A percentile compares a stretch with the other conserved stretches of the same genome.
Conservation (phyloP, 2,888 invertebrate species). For the Phortica okadai region DNA sequence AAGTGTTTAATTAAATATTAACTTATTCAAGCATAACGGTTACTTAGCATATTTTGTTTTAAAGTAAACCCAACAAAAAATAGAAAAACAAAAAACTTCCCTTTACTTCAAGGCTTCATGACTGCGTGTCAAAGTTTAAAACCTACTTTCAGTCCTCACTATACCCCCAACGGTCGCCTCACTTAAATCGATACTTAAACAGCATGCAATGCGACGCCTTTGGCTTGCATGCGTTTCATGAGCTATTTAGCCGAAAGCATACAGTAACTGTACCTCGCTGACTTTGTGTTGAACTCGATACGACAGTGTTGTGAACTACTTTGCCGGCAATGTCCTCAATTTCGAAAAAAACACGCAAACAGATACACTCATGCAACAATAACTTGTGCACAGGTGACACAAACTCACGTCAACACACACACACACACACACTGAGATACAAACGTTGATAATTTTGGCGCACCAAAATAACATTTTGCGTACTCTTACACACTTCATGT, state of each 20-base stretch:
- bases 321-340: slow-evolving; percentile 12
- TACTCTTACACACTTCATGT: neutral
- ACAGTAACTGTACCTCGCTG: slow-evolving; percentile 14
- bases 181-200: neutral
- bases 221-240: neutral
- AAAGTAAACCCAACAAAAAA: too few species aligned
- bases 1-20: too few species aligned
- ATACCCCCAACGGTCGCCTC: neutral
- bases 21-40: too few species aligned
- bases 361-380: slow-evolving; percentile 10
- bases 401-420: neutral
- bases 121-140: neutral
- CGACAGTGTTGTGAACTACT: slow-evolving; percentile 13
- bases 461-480: neutral
- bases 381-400: neutral
- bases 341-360: slow-evolving; percentile 17
- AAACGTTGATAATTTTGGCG: neutral
- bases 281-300: neutral
- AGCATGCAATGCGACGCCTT: neutral
- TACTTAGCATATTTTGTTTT: too few species aligned
- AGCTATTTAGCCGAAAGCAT: neutral
- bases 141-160: neutral
- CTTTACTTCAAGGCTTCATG: too few species aligned
- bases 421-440: neutral
- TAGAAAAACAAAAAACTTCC: too few species aligned